Conservation (phyloP, 1,140 invertebrate genomes). For the Limonius californicus region DNA sequence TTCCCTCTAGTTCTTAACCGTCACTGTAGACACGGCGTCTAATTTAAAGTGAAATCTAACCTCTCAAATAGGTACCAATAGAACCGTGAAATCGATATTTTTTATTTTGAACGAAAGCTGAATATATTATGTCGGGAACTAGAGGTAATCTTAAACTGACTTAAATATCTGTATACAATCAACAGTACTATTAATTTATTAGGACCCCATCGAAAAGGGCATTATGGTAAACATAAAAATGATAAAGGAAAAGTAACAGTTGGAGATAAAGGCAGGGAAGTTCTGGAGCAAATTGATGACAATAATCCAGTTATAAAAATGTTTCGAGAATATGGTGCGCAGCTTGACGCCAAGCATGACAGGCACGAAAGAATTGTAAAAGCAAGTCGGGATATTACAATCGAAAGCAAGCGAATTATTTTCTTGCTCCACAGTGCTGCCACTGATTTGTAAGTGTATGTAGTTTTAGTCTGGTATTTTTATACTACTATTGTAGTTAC, state of each 20-base stretch:
- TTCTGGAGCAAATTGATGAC: constrained; percentile 46
- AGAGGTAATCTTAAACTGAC: no score
- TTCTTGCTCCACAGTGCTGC: constrained; percentile 76
- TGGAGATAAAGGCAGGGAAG: constrained; percentile 35
- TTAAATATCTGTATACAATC: not conserved
- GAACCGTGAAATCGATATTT: no score
- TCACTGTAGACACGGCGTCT: no score
- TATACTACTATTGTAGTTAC: no score
- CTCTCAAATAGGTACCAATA: no score
- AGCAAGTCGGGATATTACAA: constrained; percentile 82
- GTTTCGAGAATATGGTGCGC: constrained; percentile 63
- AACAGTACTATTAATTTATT: not conserved
- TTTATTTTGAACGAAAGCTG: no score
- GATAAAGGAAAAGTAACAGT: constrained; percentile 26
- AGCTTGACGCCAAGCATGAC: constrained; percentile 79
- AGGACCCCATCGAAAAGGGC: not conserved
- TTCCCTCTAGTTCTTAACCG: no score
- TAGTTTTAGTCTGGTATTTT: no score
- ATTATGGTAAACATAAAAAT: not conserved
- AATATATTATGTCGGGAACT: constrained; percentile 2
- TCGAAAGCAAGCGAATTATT: constrained; percentile 87
- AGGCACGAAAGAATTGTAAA: constrained; percentile 82
- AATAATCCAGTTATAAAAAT: constrained; percentile 61
- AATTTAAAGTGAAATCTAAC: no score
- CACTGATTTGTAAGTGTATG: constrained; percentile 40